These are phyloP conservation scores for Crossocerus cetratus DNA, from an alignment of 2,888 invertebrate genomes.

Conservation along the genomic window DNA sequence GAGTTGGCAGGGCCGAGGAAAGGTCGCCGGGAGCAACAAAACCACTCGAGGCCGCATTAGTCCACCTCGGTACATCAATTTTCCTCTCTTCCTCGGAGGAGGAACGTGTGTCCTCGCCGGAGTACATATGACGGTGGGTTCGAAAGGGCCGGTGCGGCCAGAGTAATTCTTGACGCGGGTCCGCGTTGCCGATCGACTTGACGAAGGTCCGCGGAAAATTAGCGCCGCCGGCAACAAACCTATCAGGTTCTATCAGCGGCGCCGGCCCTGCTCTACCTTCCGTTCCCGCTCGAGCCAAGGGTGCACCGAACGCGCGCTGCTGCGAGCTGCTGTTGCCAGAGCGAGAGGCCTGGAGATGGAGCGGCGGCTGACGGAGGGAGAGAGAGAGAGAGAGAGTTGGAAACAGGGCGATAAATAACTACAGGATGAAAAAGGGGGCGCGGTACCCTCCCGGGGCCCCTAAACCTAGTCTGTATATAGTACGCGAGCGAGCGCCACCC, in stretches of 20 bases:
- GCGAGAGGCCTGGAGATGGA: too few species aligned
- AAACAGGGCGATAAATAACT: slow-evolving; percentile 73
- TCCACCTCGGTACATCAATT: too few species aligned
- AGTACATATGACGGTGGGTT: too few species aligned
- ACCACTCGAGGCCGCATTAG: too few species aligned
- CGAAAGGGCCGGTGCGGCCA: too few species aligned
- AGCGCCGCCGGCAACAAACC: slow-evolving; percentile 48
- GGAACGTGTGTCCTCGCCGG: too few species aligned
- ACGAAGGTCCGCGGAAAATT: slow-evolving; percentile 66
- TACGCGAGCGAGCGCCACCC: slow-evolving; percentile 37
- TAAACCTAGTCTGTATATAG: slow-evolving; percentile 72
- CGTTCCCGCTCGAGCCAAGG: slow-evolving; percentile 61
- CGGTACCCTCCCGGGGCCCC: slow-evolving; percentile 74
- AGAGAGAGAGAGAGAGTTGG: slow-evolving; percentile 54
- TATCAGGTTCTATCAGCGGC: slow-evolving; percentile 63
- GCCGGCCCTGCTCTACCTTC: slow-evolving; percentile 56
- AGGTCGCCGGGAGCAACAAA: too few species aligned
- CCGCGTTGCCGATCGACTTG: slow-evolving; percentile 50
- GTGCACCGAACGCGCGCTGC: slow-evolving; percentile 37
- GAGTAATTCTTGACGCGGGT: too few species aligned
- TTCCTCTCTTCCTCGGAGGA: too few species aligned
- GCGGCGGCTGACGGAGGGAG: slow-evolving; percentile 7
- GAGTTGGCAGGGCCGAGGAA: too few species aligned
- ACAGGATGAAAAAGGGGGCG: slow-evolving; percentile 75
- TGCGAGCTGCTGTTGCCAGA: too few species aligned